A percentile compares a stretch with the other conserved stretches of the same genome.
Conservation (phyloP, 2,797 vertebrate species). For the Apogon talboti region DNA sequence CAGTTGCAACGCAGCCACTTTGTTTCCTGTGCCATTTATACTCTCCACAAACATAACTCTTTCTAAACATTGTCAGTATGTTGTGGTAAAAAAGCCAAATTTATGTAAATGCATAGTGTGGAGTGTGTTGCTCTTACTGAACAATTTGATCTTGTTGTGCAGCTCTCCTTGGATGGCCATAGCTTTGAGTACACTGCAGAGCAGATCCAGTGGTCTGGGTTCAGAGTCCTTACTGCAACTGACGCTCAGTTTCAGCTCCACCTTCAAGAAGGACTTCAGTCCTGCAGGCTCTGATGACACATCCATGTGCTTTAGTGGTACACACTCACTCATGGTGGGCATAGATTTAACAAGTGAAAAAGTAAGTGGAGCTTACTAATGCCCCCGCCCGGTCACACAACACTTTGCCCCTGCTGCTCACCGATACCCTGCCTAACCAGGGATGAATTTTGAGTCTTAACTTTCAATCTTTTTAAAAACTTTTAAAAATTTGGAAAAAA, state of each 20-base stretch:
- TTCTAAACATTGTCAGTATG: no score
- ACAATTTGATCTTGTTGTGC: constrained; percentile 88
- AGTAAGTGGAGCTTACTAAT: no score
- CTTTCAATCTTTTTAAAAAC: no score
- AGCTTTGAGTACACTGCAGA: constrained; percentile 88
- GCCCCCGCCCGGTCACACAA: no score
- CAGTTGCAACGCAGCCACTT: no score
- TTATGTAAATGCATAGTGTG: background rate
- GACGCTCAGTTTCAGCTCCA: constrained; percentile 84
- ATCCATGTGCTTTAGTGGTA: constrained; percentile 2
- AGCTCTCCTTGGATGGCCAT: constrained; percentile 92
- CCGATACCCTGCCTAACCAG: no score
- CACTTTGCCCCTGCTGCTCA: no score
- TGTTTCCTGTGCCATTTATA: no score
- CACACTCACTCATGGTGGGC: constrained; percentile 12
- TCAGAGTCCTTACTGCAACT: constrained; percentile 74
- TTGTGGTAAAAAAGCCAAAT: background rate
- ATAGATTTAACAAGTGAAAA: no score
- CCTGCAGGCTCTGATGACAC: constrained; percentile 78
- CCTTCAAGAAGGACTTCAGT: constrained; percentile 84
- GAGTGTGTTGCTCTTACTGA: constrained; percentile 84
- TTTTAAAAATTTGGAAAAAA: no score
- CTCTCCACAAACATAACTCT: no score
- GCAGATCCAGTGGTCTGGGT: constrained; percentile 55
- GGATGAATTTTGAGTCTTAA: no score